Base-by-base conservation (phyloP, 2,797 vertebrate species). In the Chaenodraco wilsoni region DNA sequence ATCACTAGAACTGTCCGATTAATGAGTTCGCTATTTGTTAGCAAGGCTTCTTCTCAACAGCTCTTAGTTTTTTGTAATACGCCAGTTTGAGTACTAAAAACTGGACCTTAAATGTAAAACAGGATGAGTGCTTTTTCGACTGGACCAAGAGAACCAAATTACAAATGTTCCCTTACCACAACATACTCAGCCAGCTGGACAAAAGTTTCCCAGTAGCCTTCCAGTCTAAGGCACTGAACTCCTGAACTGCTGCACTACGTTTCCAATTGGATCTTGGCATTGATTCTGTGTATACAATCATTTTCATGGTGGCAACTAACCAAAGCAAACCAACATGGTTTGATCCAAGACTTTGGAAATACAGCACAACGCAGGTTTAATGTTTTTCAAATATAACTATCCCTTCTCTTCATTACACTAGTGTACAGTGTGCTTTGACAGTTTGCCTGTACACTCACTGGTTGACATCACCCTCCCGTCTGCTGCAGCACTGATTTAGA, bases 401-500 rank as follows among this genome's bases (percentile, higher is more conserved):
- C 50, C 15, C 17, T 19, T 59, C 37, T 37, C 27, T 4, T 19
- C 4, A 31, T 55, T 21, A 65, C 44, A 12, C 9, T 9, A 13
- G 21, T 37, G 17, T 21, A 27, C 19, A 7, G 33, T 50, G 13
- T 49, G n/a, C 56, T 51, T 82, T 55, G 33, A 70, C 27, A 48
- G 55, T 54, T 78, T 51, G 64, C 81, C 62, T 59, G 19, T 27
- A 87, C 62, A 76, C 48, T 50, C 54, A 48, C 55, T 52, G 57
- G 65, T 78, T 79, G 63, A 78, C 58, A 77, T 77, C 58, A 60
- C n/a, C 78, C 33, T 62, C 66, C 71, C 27, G 27, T 27, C 27
- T 27, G 27, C 27, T 23, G 43, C 56, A 76, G 85, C 74, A 48
- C 78, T 93, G 89, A 91, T 93, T 94, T 93, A 93, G 75, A 84